Evolutionary conservation across 2,113 vertebrate genomes (phyloP).

Genomic region (Sylvilagus bachmani): DNA sequence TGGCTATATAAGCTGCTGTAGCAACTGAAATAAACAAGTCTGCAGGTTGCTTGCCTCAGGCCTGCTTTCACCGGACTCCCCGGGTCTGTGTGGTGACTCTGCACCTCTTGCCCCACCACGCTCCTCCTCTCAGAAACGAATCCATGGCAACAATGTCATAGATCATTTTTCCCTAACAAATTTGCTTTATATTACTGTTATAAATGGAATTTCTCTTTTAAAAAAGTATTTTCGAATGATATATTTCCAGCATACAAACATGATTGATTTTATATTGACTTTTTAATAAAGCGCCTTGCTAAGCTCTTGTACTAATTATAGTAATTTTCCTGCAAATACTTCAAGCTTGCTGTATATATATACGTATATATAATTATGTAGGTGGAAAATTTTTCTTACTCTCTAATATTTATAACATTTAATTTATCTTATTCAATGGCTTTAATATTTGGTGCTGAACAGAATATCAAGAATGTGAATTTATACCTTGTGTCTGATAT

Average conservation of each 20-base stretch:
- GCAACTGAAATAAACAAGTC: too few species aligned
- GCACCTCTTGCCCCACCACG: too few species aligned
- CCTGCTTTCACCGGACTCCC: too few species aligned
- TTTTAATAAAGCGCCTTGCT: neutral
- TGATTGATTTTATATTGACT: constrained; percentile 27
- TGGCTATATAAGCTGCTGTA: too few species aligned
- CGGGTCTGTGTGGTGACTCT: too few species aligned
- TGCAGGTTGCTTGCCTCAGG: too few species aligned
- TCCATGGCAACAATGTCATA: too few species aligned
- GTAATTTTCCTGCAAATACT: neutral
- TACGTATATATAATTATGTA: neutral
- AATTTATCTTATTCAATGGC: neutral
- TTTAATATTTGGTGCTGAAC: neutral
- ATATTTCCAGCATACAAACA: neutral
- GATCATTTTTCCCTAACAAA: neutral
- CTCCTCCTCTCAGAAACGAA: too few species aligned
- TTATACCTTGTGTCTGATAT: neutral
- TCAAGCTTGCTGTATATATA: neutral
- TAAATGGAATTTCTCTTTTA: neutral
- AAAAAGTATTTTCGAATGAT: neutral
- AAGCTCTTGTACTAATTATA: neutral
- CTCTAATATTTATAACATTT: neutral
- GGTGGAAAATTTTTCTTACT: neutral
- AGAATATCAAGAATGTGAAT: neutral
- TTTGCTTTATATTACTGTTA: neutral